These are phyloP conservation scores for Drosophila mimica DNA, from an alignment of 2,888 invertebrate genomes.

Conservation along the genomic window DNA sequence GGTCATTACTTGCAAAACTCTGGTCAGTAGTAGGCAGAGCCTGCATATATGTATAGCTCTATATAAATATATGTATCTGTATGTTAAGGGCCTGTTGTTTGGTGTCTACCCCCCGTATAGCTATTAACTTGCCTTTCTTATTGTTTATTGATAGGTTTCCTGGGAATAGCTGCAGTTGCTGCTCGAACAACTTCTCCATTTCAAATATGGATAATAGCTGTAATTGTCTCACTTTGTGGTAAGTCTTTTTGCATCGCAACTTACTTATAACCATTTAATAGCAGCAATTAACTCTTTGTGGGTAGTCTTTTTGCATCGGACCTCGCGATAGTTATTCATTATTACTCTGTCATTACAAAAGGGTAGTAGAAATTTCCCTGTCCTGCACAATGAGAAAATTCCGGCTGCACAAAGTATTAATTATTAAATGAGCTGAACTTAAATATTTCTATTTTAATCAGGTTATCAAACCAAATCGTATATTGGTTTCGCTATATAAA, in stretches of 20 bases:
- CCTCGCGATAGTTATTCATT: background rate
- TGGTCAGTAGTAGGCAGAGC: constrained; percentile 3
- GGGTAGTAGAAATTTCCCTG: background rate
- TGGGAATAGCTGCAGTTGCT: constrained; percentile 49
- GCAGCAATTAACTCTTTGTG: constrained; percentile 7
- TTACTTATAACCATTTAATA: constrained; percentile 16
- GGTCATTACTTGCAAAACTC: constrained; percentile 52
- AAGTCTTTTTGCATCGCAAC: background rate
- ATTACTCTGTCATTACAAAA: no score
- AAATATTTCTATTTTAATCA: background rate
- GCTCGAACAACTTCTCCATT: constrained; percentile 14
- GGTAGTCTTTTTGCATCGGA: background rate
- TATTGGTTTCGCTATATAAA: background rate
- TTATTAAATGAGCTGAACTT: background rate
- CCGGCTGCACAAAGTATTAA: background rate
- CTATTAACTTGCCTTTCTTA: constrained; percentile 34
- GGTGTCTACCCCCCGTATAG: constrained; percentile 16
- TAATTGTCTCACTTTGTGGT: constrained; percentile 9
- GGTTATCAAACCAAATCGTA: background rate
- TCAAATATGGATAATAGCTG: constrained; percentile 18
- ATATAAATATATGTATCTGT: background rate
- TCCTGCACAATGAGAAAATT: background rate
- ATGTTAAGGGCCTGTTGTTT: constrained; percentile 4
- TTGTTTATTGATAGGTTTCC: constrained; percentile 45
- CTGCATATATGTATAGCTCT: background rate